Base-by-base conservation (phyloP, 2,797 vertebrate species). In the Cuniculus paca region DNA sequence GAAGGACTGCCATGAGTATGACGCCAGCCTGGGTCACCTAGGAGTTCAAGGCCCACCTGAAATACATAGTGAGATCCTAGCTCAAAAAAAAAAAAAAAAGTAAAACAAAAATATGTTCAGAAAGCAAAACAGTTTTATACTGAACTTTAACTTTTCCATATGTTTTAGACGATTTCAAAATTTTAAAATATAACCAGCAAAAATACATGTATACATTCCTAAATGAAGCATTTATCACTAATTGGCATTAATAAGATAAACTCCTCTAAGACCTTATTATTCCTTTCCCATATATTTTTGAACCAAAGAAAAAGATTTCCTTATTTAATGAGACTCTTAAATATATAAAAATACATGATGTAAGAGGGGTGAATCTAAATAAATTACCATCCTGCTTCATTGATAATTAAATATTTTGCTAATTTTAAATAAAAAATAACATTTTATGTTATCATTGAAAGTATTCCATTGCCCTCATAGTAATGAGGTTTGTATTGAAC, bases 341-440 rank as follows among this genome's bases (percentile, higher is more conserved):
- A 90, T 81, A 72, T 3, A 56, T 5, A 93, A 91, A 83, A 87
- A 94, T 20, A 95, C 4, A 58, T 31, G 52, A 83, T 17, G 10
- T 60, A 70, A 85, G 9, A 87, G 19, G 2, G 36, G 48, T 7
- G 26, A 60, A 45, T 12, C 54, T 84, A 77, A 61, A 70, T 42
- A 85, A 74, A 93, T 90, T 68, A 83, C 3, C 68, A 34, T 56
- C n/a, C 39, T 19, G 50, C 16, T 90, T 94, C 39, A 86, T 52
- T n/a, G 45, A 36, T 60, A 92, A 80, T 79, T 72, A 50, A 80
- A 68, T 78, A 63, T 83, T 81, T 75, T 81, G 39, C 58, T 88
- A 85, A 65, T 65, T 95, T 84, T 77, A 58, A 91, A n/a, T 26
- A 70, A 90, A 70, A 83, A 54, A 88, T 63, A 70, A 60, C 39